Percentiles rank a stretch among this genome's conserved stretches.
Evolutionary conservation across 2,797 vertebrate species (phyloP).

Genomic region (Cephalopachus bancanus): DNA sequence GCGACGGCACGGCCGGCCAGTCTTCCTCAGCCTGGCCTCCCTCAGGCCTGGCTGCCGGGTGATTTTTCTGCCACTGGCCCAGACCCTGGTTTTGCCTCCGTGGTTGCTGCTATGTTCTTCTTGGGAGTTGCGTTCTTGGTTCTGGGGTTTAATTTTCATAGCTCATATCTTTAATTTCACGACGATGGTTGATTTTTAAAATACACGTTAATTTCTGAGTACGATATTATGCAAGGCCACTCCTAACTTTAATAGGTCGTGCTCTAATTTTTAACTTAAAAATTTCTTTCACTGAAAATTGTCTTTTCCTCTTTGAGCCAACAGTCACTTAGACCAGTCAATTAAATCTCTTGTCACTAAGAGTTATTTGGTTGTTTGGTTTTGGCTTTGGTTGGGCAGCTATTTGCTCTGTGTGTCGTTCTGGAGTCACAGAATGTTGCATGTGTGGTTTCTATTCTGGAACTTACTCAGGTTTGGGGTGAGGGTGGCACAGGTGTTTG

Average conservation of each 20-base stretch:
- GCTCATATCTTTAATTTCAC: not conserved
- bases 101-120: not conserved
- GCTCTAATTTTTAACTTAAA: too few relatives aligned
- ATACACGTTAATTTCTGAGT: not conserved
- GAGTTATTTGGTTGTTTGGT: not conserved
- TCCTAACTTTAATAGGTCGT: not conserved
- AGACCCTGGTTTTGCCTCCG: not conserved
- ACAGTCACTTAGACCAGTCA: not conserved
- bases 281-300: not conserved
- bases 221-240: not conserved
- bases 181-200: not conserved
- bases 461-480: too few relatives aligned
- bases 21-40: not conserved
- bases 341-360: constrained; percentile 23
- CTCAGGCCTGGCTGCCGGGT: too few relatives aligned
- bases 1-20: not conserved
- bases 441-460: not conserved
- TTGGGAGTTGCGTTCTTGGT: not conserved
- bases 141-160: not conserved
- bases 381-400: not conserved
- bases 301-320: not conserved
- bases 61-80: not conserved
- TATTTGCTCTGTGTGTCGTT: not conserved
- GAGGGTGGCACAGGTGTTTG: too few relatives aligned
- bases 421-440: not conserved